Evolutionary conservation across 2,113 vertebrate genomes (phyloP), one percentile per base, ranked within the genome.

Genomic region (Tringa solitaria): DNA sequence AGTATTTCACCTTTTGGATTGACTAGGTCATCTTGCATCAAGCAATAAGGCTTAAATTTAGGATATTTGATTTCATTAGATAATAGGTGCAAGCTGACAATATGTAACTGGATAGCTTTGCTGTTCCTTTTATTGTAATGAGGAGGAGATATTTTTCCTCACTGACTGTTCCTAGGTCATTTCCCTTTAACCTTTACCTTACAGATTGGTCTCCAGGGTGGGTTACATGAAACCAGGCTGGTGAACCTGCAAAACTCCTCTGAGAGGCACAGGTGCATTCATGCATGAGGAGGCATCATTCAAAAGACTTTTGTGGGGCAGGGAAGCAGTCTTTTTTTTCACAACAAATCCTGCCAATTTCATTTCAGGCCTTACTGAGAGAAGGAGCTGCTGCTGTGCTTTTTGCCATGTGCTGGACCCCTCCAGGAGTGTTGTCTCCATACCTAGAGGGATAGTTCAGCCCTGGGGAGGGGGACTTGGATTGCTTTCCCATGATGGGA

Each of bases 231-330:
- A 74, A 50, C 11, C 28, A 18, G 0, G 8, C 28, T 16, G 50
- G 20, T 46, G 50, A 78, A n/a, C 43, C 14, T 59, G 37, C 51
- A 27, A 46, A 22, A 9, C 24, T 83, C 19, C 43, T 68, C 12
- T 14, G 22, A 51, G 48, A 77, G 53, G 24, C 6, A 4, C 0
- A 8, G 65, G 14, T n/a, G 27, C 5, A 8, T 46, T 67, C 14
- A 4, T 14, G 33, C 48, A 45, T 0, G 0, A 35, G 45, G 33
- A 41, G 30, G 17, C 28, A 43, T 39, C 5, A 0, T n/a, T 45
- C 37, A 18, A 43, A 59, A 83, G 46, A 35, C 20, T 19, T 32
- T n/a, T n/a, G 7, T 8, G 33, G 33, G 35, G 23, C 45, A 68
- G 59, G 65, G 70, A 30, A 80, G 72, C 21, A 23, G 20, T 17